A percentile compares a stretch with the other conserved stretches of the same genome.
Conservation (phyloP, 2,888 invertebrate species). For the Limenitis camilla region DNA sequence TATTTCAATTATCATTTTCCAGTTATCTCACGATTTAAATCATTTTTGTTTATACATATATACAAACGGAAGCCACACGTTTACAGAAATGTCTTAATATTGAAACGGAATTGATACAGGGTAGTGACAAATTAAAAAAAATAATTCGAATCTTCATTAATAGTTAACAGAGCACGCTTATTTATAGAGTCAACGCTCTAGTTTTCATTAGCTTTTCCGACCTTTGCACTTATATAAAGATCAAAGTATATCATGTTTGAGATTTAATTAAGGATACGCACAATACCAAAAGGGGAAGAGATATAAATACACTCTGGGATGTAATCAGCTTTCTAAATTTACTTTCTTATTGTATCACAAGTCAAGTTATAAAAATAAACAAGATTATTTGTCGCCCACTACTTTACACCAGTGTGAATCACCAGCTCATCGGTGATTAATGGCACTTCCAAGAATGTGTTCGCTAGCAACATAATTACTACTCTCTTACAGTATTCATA, state of each 20-base stretch:
- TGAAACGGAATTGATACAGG: too few species aligned
- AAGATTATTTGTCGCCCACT: conserved; percentile 53
- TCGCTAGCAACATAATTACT: conserved; percentile 31
- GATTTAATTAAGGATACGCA: conserved; percentile 17
- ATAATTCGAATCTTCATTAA: too few species aligned
- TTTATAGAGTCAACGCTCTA: not conserved
- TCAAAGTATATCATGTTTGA: conserved; percentile 13
- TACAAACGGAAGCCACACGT: conserved; percentile 22
- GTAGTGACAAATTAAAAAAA: too few species aligned
- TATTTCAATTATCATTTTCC: conserved; percentile 48
- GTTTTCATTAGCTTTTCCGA: not conserved
- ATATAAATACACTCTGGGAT: conserved; percentile 28
- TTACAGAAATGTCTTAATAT: not conserved
- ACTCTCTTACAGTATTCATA: conserved; percentile 6
- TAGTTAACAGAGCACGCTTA: too few species aligned
- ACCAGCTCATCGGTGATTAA: conserved; percentile 38
- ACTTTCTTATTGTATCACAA: conserved; percentile 52
- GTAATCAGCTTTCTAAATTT: conserved; percentile 40
- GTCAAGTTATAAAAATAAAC: conserved; percentile 53
- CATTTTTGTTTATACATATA: conserved; percentile 35
- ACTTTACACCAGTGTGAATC: conserved; percentile 42
- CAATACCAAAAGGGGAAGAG: conserved; percentile 23
- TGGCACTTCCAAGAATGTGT: conserved; percentile 41
- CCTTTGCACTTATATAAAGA: not conserved
- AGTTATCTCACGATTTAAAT: conserved; percentile 38